Evolutionary conservation across 2,113 vertebrate genomes (phyloP).

Genomic region (Osmerus eperlanus): DNA sequence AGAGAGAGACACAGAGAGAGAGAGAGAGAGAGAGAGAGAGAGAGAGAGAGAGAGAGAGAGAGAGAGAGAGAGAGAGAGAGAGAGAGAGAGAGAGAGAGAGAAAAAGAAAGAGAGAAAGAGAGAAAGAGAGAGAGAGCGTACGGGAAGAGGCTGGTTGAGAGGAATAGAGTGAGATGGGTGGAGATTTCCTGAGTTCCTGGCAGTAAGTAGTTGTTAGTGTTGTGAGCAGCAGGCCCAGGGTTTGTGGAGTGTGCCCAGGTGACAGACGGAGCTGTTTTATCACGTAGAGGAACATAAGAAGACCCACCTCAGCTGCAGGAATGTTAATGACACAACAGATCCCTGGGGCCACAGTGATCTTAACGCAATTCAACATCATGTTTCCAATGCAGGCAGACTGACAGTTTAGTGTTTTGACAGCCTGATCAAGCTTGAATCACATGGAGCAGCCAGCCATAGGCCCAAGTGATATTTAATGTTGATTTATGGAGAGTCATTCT

Average conservation of each 20-base stretch:
- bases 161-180: too few relatives aligned
- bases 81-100: conserved; percentile 1
- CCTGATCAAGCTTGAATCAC: background rate
- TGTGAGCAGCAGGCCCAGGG: background rate
- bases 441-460: background rate
- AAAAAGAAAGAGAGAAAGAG: background rate
- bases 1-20: background rate
- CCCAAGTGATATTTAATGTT: background rate
- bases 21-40: background rate
- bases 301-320: conserved; percentile 14
- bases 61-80: background rate
- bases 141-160: too few relatives aligned
- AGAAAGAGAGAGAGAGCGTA: background rate
- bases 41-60: conserved; percentile 1
- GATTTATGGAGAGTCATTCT: conserved; percentile 3
- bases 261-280: conserved; percentile 7
- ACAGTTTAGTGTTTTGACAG: background rate
- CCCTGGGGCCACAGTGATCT: conserved; percentile 3
- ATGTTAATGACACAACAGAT: conserved; percentile 23
- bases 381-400: background rate
- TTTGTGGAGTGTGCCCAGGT: conserved; percentile 4
- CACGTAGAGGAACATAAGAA: background rate
- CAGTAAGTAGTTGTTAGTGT: conserved; percentile 4
- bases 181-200: background rate
- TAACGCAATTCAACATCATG: conserved; percentile 11